Evolutionary conservation across 2,113 vertebrate species (phyloP).

Genomic region (Petaurus breviceps): DNA sequence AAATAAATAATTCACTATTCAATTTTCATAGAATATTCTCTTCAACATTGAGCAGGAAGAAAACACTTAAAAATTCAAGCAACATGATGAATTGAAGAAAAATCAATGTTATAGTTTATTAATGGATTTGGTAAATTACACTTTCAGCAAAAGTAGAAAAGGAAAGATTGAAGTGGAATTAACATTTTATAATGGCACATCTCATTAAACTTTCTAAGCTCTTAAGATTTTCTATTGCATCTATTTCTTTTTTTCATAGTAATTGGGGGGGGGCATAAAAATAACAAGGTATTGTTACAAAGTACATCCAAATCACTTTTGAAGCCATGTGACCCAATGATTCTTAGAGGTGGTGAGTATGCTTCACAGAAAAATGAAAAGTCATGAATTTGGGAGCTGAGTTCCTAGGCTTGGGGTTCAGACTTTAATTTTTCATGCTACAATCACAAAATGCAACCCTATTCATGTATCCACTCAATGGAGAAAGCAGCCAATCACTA

Average conservation of each 20-base stretch:
- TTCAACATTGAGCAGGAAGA: background rate
- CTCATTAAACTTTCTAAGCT: slow-evolving; percentile 24
- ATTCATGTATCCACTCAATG: background rate
- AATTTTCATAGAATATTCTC: slow-evolving; percentile 42
- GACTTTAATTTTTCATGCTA: background rate
- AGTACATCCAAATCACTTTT: background rate
- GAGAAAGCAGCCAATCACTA: background rate
- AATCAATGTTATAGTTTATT: slow-evolving; percentile 53
- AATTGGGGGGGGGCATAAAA: background rate
- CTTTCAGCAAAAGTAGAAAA: slow-evolving; percentile 27
- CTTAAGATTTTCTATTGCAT: slow-evolving; percentile 34
- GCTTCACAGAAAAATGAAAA: background rate
- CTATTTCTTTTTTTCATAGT: background rate
- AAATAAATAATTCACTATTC: slow-evolving; percentile 45
- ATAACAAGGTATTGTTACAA: slow-evolving; percentile 41
- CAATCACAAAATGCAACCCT: background rate
- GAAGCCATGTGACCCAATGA: background rate
- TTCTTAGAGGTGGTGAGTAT: background rate
- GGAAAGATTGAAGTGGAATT: slow-evolving; percentile 46
- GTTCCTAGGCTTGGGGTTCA: background rate
- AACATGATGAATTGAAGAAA: slow-evolving; percentile 32
- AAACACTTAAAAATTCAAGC: slow-evolving; percentile 34
- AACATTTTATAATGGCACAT: slow-evolving; percentile 43
- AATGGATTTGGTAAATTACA: slow-evolving; percentile 46
- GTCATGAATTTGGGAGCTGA: background rate